Base-by-base conservation (phyloP, 1,140 invertebrate species). In the Drosophila nebulosa region DNA sequence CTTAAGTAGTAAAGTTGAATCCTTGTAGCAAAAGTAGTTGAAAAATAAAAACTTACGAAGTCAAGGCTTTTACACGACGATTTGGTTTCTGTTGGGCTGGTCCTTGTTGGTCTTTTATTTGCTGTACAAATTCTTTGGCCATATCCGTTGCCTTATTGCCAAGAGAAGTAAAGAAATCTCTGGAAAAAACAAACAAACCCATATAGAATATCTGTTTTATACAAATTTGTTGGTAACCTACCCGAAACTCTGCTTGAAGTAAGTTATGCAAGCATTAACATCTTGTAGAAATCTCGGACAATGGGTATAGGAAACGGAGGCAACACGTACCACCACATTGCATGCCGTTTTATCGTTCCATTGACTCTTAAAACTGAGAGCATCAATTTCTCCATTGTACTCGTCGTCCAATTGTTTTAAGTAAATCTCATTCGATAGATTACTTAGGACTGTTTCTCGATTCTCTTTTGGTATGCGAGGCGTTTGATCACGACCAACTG, bases 251-350 rank as follows among this genome's bases (percentile, higher is more conserved):
- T 94, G 93, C 79, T 94, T 94, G 89, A 95, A 95, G 92, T 94
- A 94, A 7, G 95, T 94, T 12, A 96, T 94, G 91, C 97, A 98
- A 1, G 95, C 96, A 71, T 95, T 94, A 22, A 99, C 92, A 90
- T 99, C 97, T n/a, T 94, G 93, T 12, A 99, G 93, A 80, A 98
- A 94, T 63, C 95, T 93, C 0, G 96, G 95, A 26, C 96, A 97
- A 92, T 99, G 98, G 1, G 96, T 97, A 91, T 99, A 99, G 93
- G 96, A 97, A 32, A 99, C 95, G 35, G 97, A 98, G 0, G 97
- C 98, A 94, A 99, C 96, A 64, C 95, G 93, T 56, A 98, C 92
- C 26, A 92, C 92, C 18, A 96, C 92, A 35, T 84, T 89, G 39
- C 94, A 91, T n/a, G 77, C 66, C 4, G 89, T 91, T 12, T 91